Base-by-base conservation (phyloP, 2,113 vertebrate genomes). In the Micronisus gabar region DNA sequence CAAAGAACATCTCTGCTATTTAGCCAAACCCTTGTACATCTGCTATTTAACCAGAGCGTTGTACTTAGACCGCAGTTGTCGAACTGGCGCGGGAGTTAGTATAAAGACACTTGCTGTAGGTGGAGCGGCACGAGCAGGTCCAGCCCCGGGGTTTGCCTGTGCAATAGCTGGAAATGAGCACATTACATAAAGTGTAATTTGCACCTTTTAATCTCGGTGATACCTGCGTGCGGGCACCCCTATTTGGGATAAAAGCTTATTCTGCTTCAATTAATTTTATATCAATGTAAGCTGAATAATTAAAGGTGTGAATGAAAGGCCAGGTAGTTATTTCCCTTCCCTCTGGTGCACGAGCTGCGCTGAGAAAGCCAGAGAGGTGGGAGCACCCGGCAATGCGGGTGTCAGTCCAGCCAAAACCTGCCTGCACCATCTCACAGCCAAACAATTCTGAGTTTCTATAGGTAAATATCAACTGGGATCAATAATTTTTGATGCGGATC, bases 241-340 rank as follows among this genome's bases (percentile, higher is more conserved):
- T 87, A 13, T 72, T 93, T 85, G 56, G 52, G 52, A 82, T 75
- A 85, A 89, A 82, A 95, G 43, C 58, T 94, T 94, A 74, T 87
- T 88, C 76, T 81, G 52, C 72, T 87, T 94, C 95, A 85, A 68
- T 95, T 93, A 95, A 65, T 53, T 81, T 92, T 84, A 30, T 95
- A 81, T 88, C 68, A 78, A 63, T 63, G 83, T 74, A 92, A 90
- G 63, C 30, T 92, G 89, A 92, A 86, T 95, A 96, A 95, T 94
- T 95, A 68, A 78, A 96, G 73, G 68, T 93, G 79, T 86, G 72
- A 88, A 59, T 78, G 65, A 63, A 78, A 89, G 76, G 75, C 32
- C 36, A 11, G 66, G 27, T 67, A 63, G 40, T 81, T 94, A 53
- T 79, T 94, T 86, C 56, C 50, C 41, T 95, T 91, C 48, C 34